Evolutionary conservation across 1,140 invertebrate genomes (phyloP), one percentile per base, ranked within the genome.

Genomic region (Tribolium madens): DNA sequence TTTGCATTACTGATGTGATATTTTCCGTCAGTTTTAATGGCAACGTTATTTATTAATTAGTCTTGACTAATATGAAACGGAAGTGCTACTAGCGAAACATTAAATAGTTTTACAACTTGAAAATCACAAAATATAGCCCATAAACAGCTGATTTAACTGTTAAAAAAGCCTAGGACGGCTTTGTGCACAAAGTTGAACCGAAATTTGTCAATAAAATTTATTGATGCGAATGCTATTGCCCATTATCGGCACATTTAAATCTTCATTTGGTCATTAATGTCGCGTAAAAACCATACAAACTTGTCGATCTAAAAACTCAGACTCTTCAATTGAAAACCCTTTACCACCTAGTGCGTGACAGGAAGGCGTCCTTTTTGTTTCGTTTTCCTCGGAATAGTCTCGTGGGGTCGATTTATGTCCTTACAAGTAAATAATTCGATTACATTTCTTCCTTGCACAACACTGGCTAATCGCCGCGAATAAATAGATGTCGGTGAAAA

Each of bases 371-470:
- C 6, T 36, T 36, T 36, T 36, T 12, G 26, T 17, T 4, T 5
- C 15, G 3, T 3, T 31, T 64, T 64, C 57, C n/a, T 33, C 7
- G 15, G 21, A 33, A 33, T 9, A 14, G 10, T 26, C 57, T 33
- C 18, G 3, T 7, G 18, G 12, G 10, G 64, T 79, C 77, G 76
- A 81, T 77, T 77, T 81, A 71, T 75, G 77, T 76, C 74, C 74
- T 73, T 71, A 71, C 53, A 52, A 81, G 79, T 81, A 81, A 81
- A 79, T 81, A 79, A 81, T 81, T 81, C 80, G 79, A 81, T 81
- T 81, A 81, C 80, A 76, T 73, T 75, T 70, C 75, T 46, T 73
- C 52, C 73, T 77, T 81, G 77, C 76, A 81, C 79, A 75, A 69
- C 75, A 75, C 72, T 33, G 52, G 76, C 68, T 78, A 78, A 78